Percentiles rank a stretch among this genome's conserved stretches.
phyloP scores from a whole-genome alignment of 2,113 vertebrate genomes.

The Elephas maximus region DNA sequence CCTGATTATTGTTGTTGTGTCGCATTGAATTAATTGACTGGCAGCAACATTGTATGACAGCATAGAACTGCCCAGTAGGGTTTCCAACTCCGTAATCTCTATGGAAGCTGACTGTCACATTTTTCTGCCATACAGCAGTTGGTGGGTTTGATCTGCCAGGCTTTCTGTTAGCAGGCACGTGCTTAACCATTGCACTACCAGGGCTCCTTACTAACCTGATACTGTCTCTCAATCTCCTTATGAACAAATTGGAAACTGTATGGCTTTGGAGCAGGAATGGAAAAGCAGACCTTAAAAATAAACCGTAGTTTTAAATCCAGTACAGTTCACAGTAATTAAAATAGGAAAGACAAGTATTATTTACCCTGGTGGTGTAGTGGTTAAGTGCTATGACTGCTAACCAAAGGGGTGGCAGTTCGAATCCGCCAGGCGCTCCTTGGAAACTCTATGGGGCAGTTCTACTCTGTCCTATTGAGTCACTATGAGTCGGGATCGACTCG shows the following conservation, averaged over 20 bases:
- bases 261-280: not conserved
- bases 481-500: no score
- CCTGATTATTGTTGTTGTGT: not conserved
- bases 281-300: not conserved
- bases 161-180: no score
- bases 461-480: no score
- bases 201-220: not conserved
- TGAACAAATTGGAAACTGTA: not conserved
- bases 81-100: not conserved
- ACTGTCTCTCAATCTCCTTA: not conserved
- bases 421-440: no score
- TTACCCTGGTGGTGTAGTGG: not conserved
- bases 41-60: not conserved
- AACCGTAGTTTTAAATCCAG: not conserved
- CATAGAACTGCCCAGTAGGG: not conserved
- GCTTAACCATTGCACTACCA: not conserved
- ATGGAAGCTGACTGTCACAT: not conserved
- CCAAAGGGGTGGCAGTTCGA: no score
- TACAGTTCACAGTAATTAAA: not conserved
- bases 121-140: not conserved
- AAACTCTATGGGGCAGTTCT: no score
- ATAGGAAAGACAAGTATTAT: not conserved
- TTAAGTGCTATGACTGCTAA: no score
- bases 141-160: not conserved
- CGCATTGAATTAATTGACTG: not conserved